Evolutionary conservation across 2,888 invertebrate species (phyloP), one percentile per base, ranked within the genome.

Genomic region (Bellardia pandia): DNA sequence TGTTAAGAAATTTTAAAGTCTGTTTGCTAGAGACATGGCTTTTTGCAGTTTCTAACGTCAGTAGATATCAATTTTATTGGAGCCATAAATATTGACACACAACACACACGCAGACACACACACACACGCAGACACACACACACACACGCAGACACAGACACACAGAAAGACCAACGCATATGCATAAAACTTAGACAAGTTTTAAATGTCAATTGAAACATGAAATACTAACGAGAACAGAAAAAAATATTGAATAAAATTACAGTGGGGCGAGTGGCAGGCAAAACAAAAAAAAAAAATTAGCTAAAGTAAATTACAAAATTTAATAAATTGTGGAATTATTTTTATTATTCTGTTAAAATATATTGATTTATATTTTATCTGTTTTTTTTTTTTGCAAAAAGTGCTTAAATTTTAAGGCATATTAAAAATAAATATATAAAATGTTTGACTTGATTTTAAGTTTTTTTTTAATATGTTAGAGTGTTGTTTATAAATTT

Each of bases 151-250:
- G 3, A 53, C 16, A n/a, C 6, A 33, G 30, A 42, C 42, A 42
- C 2, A 40, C 40, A 40, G 42, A 42, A 4, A 64, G 16, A 40
- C 45, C n/a, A 71, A 71, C 45, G 62, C 40, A 64, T 40, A 68
- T 13, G 37, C 48, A 72, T 56, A 72, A 72, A 80, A 45, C 14
- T 37, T 30, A 71, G 71, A 72, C 84, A 77, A 72, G 84, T 84
- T 86, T 86, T 86, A 86, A 86, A 86, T 86, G 86, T 86, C 86
- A 86, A 80, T 72, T 86, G 83, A 76, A 83, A 86, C 71, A 72
- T 60, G 66, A 79, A 84, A 48, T 48, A 80, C n/a, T 45, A 33
- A 51, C 9, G 16, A 68, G 23, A 14, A 33, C 8, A 48, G 16
- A 30, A 48, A 60, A 40, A 79, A 14, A 42, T 6, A 6, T 9